Percentiles rank a stretch among this genome's conserved stretches.
Evolutionary conservation across 2,888 invertebrate genomes (phyloP).

Genomic region (Lasius platythorax): DNA sequence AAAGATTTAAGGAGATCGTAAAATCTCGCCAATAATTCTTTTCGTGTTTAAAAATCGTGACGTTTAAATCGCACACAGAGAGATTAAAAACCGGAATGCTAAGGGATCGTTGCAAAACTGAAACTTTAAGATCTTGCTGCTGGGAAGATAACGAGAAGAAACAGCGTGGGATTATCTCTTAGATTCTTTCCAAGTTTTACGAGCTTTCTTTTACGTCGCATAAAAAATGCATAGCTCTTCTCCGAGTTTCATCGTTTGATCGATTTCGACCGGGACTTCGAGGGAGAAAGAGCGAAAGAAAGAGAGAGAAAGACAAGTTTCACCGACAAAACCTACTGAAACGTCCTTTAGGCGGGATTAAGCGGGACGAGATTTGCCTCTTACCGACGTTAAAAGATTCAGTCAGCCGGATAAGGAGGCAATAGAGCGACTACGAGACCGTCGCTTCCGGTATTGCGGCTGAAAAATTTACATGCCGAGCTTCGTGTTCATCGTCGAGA

Average conservation of each 20-base stretch:
- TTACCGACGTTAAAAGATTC: slow-evolving; percentile 79
- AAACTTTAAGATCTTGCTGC: neutral
- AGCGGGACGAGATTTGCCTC: slow-evolving; percentile 61
- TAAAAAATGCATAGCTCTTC: slow-evolving; percentile 40
- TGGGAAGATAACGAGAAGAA: neutral
- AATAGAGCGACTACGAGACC: slow-evolving; percentile 83
- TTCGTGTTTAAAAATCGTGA: neutral
- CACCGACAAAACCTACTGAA: slow-evolving; percentile 31
- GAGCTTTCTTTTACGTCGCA: slow-evolving; percentile 48
- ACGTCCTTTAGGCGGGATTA: slow-evolving; percentile 40
- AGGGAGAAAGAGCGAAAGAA: slow-evolving; percentile 36
- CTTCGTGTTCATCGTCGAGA: slow-evolving; percentile 77
- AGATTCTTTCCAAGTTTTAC: slow-evolving; percentile 34
- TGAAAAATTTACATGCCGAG: slow-evolving; percentile 84
- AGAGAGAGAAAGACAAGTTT: slow-evolving; percentile 25
- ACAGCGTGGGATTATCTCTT: slow-evolving; percentile 32
- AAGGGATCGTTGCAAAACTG: slow-evolving; percentile 4
- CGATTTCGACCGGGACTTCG: slow-evolving; percentile 30
- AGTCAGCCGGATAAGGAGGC: slow-evolving; percentile 84
- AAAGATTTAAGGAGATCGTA: neutral
- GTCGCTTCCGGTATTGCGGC: slow-evolving; percentile 82
- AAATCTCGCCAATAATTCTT: neutral
- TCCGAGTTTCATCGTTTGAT: slow-evolving; percentile 25
- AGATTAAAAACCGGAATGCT: neutral
- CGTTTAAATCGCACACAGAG: neutral